These are phyloP conservation scores for Bos taurus DNA, from an alignment of 2,113 vertebrate species.

Conservation along the genomic window DNA sequence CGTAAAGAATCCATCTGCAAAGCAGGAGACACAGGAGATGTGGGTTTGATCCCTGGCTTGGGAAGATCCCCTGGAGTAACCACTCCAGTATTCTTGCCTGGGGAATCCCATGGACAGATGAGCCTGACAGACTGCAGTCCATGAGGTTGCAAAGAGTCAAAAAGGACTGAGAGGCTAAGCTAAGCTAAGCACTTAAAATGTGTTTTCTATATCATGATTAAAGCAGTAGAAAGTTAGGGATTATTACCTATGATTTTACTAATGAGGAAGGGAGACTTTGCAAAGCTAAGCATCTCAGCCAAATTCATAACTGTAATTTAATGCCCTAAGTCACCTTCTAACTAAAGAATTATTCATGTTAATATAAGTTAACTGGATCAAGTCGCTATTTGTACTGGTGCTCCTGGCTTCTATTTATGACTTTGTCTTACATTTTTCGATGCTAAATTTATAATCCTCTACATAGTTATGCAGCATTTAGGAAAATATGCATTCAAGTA, in stretches of 20 bases:
- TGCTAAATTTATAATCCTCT: constrained; percentile 40
- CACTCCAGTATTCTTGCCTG: background rate
- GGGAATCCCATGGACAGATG: background rate
- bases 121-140: background rate
- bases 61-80: background rate
- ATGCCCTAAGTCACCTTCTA: background rate
- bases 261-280: background rate
- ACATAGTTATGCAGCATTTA: background rate
- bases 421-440: background rate
- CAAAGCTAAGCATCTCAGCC: background rate
- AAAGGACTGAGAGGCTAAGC: background rate
- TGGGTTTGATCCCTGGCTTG: background rate
- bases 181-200: background rate
- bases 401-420: background rate
- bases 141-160: background rate
- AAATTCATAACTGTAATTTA: background rate
- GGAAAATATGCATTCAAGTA: constrained; percentile 43
- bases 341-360: background rate
- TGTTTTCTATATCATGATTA: background rate
- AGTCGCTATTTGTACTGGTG: background rate
- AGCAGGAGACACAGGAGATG: background rate
- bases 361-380: background rate
- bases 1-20: background rate
- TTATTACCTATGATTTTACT: background rate
- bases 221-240: background rate